Evolutionary conservation across 2,113 vertebrate species (phyloP).

Genomic region (Tonatia bakeri): DNA sequence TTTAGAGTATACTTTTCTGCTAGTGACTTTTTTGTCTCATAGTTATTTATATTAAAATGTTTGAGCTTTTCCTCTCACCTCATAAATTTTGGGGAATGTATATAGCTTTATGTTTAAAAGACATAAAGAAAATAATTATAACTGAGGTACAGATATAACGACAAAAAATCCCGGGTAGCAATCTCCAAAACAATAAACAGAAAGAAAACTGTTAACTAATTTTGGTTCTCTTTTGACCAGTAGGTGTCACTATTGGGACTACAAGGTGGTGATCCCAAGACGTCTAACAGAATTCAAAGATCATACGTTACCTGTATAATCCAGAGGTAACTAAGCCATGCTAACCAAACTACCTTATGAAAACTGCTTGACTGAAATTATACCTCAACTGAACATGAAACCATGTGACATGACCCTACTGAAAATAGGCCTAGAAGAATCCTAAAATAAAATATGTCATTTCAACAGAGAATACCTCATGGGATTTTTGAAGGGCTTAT

Average conservation of each 20-base stretch:
- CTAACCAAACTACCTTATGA: neutral
- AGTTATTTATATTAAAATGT: conserved; percentile 51
- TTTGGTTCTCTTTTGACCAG: conserved; percentile 68
- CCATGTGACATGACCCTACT: neutral
- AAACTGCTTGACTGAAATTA: conserved; percentile 12
- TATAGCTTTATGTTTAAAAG: conserved; percentile 49
- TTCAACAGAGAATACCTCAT: neutral
- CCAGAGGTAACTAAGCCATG: neutral
- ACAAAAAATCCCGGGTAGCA: neutral
- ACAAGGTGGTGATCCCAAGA: conserved; percentile 50
- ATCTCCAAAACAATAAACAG: conserved; percentile 48
- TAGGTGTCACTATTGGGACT: conserved; percentile 83
- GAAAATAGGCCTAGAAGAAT: neutral
- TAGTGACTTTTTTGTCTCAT: neutral
- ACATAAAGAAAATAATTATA: neutral
- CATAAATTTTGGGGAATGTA: neutral
- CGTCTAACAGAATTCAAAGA: conserved; percentile 13
- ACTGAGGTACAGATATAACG: conserved; percentile 1
- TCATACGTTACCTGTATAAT: neutral
- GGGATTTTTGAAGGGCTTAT: neutral
- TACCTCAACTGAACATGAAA: neutral
- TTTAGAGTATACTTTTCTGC: neutral
- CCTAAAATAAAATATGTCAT: neutral
- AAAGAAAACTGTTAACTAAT: conserved; percentile 51
- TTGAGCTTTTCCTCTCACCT: conserved; percentile 23